A percentile compares a stretch with the other conserved stretches of the same genome.
phyloP scores from a whole-genome alignment of 2,888 invertebrate species.

The Argyresthia goedartella region DNA sequence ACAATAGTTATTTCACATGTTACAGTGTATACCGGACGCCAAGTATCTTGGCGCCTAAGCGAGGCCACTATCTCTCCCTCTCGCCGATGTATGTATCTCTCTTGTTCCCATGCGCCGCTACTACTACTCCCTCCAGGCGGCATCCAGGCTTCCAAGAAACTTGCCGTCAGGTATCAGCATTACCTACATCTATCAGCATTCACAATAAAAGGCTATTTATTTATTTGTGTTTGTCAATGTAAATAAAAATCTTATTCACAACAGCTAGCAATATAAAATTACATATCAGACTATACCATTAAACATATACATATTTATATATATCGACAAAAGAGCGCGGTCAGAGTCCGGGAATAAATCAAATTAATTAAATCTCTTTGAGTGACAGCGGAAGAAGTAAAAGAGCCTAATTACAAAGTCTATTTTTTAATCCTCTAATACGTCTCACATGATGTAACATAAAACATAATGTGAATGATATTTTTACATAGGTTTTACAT shows the following conservation, averaged over 20 bases:
- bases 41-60: no score
- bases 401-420: no score
- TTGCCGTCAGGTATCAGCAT: no score
- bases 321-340: not conserved
- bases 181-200: slow-evolving; percentile 64
- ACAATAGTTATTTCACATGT: slow-evolving; percentile 67
- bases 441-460: not conserved
- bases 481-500: not conserved
- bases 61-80: no score
- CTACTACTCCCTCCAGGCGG: no score
- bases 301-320: slow-evolving; percentile 26
- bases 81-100: no score
- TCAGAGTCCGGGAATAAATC: not conserved
- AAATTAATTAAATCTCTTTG: not conserved
- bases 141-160: no score
- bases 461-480: not conserved
- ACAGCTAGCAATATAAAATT: slow-evolving; percentile 69
- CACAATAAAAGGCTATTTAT: slow-evolving; percentile 67
- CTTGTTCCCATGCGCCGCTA: no score
- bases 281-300: slow-evolving; percentile 50
- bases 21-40: no score
- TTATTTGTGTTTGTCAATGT: slow-evolving; percentile 62
- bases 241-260: slow-evolving; percentile 68
- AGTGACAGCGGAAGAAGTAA: no score
- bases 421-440: no score